Conservation (phyloP, 2,113 vertebrate genomes). For the Microtus oregoni region DNA sequence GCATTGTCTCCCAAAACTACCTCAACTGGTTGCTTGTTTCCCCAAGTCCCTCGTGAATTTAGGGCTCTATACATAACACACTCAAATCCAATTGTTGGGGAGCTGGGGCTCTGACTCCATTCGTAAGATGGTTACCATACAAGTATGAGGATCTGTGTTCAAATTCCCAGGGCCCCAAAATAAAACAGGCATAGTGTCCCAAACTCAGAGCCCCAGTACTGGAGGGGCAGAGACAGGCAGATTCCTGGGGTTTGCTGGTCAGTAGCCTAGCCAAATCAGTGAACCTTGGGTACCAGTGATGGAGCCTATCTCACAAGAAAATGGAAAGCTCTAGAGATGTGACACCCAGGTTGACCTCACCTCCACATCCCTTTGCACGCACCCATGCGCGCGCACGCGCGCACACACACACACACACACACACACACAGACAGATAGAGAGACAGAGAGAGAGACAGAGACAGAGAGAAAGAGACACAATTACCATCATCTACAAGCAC, state of each 20-base stretch:
- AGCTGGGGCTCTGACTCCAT: too few relatives aligned
- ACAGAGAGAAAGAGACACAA: not conserved
- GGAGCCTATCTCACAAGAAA: not conserved
- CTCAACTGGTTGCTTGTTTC: too few relatives aligned
- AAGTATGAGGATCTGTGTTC: too few relatives aligned
- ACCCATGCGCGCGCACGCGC: too few relatives aligned
- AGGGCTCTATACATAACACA: too few relatives aligned
- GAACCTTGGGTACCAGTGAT: not conserved
- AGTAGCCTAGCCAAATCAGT: not conserved
- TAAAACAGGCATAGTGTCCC: not conserved
- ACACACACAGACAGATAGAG: too few relatives aligned
- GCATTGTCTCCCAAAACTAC: too few relatives aligned
- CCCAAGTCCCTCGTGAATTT: too few relatives aligned
- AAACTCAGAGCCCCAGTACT: not conserved
- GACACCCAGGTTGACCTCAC: not conserved
- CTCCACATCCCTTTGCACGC: not conserved
- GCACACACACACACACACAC: too few relatives aligned
- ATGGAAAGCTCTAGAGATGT: not conserved
- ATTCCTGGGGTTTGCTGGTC: not conserved
- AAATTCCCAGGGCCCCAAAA: not conserved
- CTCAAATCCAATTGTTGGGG: too few relatives aligned
- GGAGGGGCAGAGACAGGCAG: not conserved
- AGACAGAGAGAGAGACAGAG: too few relatives aligned
- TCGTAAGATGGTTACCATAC: too few relatives aligned
- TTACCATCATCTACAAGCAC: not conserved